Evolutionary conservation across 2,797 vertebrate genomes (phyloP).

Genomic region (Eupleurogrammus muticus): DNA sequence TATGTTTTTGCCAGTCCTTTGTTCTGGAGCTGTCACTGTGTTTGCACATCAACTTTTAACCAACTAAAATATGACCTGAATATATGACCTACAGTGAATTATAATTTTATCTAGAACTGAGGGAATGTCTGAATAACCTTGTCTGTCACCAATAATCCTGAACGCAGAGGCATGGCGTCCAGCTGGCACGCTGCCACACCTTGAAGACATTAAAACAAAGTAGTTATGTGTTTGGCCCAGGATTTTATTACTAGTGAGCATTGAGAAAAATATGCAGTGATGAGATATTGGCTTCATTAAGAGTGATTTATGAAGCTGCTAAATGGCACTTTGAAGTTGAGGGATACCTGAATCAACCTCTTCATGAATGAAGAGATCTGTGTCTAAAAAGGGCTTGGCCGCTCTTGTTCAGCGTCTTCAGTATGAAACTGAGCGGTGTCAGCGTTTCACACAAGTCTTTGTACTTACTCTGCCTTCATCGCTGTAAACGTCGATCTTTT

Average conservation of each 20-base stretch:
- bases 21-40: slow-evolving; percentile 1
- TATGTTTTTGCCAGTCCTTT: slow-evolving; percentile 19
- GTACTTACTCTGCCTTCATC: slow-evolving; percentile 10
- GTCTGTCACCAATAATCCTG: slow-evolving; percentile 55
- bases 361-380: neutral
- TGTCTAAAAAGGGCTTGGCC: too few species aligned
- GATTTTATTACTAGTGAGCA: slow-evolving; percentile 44
- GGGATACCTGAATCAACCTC: slow-evolving; percentile 24
- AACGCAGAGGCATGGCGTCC: slow-evolving; percentile 14
- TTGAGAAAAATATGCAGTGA: slow-evolving; percentile 43
- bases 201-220: slow-evolving; percentile 53
- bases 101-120: slow-evolving; percentile 36
- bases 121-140: slow-evolving; percentile 40
- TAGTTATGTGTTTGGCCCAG: slow-evolving; percentile 37
- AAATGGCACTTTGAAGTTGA: slow-evolving; percentile 49
- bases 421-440: slow-evolving; percentile 17
- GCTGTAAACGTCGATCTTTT: slow-evolving; percentile 35
- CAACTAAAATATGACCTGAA: slow-evolving; percentile 13
- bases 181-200: slow-evolving; percentile 60
- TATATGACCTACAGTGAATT: neutral
- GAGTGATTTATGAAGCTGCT: slow-evolving; percentile 50
- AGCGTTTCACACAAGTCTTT: neutral
- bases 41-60: slow-evolving; percentile 17
- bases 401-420: neutral
- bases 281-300: slow-evolving; percentile 54